Evolutionary conservation across 2,113 vertebrate genomes (phyloP).

Genomic region (Mirounga angustirostris): DNA sequence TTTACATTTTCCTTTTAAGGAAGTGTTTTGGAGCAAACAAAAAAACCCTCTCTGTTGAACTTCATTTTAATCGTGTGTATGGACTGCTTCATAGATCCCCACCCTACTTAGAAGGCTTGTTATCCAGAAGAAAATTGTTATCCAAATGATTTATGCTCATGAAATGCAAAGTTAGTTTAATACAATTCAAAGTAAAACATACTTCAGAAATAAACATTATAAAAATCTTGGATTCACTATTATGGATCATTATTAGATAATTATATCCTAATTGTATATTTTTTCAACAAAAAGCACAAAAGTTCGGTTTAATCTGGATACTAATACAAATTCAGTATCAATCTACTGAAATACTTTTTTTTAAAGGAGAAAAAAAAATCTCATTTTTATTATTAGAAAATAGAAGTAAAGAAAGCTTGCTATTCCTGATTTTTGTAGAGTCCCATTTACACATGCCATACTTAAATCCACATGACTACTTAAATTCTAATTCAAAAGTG

Average conservation of each 20-base stretch:
- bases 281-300: constrained; percentile 1
- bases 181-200: constrained; percentile 31
- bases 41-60: background rate
- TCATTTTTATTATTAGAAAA: background rate
- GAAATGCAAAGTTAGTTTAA: constrained; percentile 6
- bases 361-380: background rate
- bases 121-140: background rate
- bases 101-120: background rate
- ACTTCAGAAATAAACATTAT: background rate
- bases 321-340: constrained; percentile 40
- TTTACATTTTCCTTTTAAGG: constrained; percentile 41
- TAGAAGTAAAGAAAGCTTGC: background rate
- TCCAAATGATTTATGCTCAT: background rate
- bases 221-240: constrained; percentile 33
- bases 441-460: background rate
- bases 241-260: background rate
- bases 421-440: background rate
- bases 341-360: background rate
- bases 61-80: background rate
- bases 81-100: background rate
- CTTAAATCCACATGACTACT: background rate
- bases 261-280: background rate
- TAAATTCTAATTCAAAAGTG: constrained; percentile 33
- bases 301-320: background rate
- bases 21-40: constrained; percentile 1